Evolutionary conservation across 1,140 invertebrate species (phyloP), one percentile per base, ranked within the genome.

Genomic region (Thaumatotibia leucotreta): DNA sequence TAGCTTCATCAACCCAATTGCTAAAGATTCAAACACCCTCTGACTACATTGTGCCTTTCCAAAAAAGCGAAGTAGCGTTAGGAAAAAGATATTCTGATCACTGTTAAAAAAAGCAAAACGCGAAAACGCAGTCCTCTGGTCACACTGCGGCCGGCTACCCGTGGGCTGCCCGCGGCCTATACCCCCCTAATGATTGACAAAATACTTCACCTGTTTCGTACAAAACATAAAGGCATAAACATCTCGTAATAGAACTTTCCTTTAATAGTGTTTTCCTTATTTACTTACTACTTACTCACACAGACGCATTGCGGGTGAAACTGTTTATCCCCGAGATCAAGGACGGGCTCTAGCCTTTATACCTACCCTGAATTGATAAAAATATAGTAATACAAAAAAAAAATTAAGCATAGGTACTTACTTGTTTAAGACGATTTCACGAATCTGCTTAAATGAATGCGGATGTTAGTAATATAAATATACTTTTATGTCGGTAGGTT

Each of bases 141-240:
- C n/a, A n/a, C n/a, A n/a, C n/a, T n/a, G 70, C 72, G 66, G 70
- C 66, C 68, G 72, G 68, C 67, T 62, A 69, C 69, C 65, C 74
- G 75, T 70, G 77, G 66, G 80, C 73, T 68, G 66, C 74, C 81
- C 82, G 80, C 82, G 78, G 77, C 82, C 77, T 77, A 71, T 68
- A 8, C 70, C 72, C 74, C 73, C 79, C 80, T 86, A 89, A 89
- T 89, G 83, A 88, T 88, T 89, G 83, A 89, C 80, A 85, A 87
- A 89, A 86, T 85, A 85, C 80, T 83, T 85, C 74, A 88, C 86
- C 83, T 89, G 81, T 86, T 87, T 89, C 79, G 84, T 83, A 72
- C 52, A 67, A 62, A 70, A 63, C 32, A 63, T 9, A 24, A 50
- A 52, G 24, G 27, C 3, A 27, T 27, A 27, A 27, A 29, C 24